Base-by-base conservation (phyloP, 92 coral and sea anemone genomes). In the Porites cylindrica region DNA sequence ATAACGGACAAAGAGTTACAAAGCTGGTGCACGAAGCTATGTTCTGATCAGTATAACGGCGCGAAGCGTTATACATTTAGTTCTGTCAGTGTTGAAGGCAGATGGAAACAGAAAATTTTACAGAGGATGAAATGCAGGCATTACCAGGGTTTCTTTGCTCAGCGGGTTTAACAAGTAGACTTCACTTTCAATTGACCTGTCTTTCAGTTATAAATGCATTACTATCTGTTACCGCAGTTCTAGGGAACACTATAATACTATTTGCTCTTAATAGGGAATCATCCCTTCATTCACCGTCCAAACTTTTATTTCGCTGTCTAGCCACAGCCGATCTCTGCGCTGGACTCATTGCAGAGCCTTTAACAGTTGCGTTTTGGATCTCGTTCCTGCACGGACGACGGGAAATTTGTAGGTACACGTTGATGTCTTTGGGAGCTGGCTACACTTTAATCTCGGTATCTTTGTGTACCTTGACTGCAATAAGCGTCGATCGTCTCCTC, bases 401-500 rank as follows among this genome's bases (percentile, higher is more conserved):
- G 72, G 3, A 67, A 67, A 24, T 67, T 23, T 67, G 72, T 21
- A 38, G 72, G 3, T 8, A 21, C 38, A 67, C 72, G 0, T 23
- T 67, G 6, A 6, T 14, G 4, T 67, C 72, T 11, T 2, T 67
- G 11, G 14, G 10, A 67, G 72, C 10, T 10, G 72, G 72, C 12
- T 23, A 67, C 24, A 24, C 20, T 26, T 21, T 67, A 16, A 43
- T 67, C 4, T 11, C 72, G 13, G 72, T 67, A 24, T 67, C 72
- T 12, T 24, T 67, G 38, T 67, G 10, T 23, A 74, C 78, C 32
- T 8, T 78, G 70, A 78, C 82, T 17, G 56, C 70, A 61, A 61
- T 78, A 32, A 62, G 82, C 54, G 66, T 82, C 4, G 77, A 82
- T 78, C 21, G 86, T 12, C 78, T 68, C 43, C 62, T 82, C 8